Conservation (phyloP, 2,113 vertebrate genomes). For the Rhinoptilus africanus region DNA sequence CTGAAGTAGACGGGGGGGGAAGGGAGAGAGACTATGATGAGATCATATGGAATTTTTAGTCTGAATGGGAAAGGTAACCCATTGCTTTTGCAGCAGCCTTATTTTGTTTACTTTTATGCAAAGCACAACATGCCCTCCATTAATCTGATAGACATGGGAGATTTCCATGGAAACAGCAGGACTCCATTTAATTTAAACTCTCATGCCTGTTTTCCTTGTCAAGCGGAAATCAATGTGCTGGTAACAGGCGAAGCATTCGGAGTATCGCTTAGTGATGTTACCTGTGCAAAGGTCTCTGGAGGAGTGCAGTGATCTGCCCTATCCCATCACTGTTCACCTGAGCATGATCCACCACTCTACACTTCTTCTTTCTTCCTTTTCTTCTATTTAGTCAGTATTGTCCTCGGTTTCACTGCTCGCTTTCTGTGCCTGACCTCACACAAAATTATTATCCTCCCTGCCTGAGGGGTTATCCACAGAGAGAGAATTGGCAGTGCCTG, state of each 20-base stretch:
- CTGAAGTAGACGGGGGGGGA: not conserved
- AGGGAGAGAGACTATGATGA: not conserved
- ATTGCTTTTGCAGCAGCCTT: not conserved
- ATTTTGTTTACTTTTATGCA: slow-evolving; percentile 32
- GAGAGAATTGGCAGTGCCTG: not conserved
- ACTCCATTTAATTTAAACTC: slow-evolving; percentile 33
- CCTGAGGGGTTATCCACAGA: not conserved
- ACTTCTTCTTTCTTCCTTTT: not conserved
- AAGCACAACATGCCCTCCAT: not conserved
- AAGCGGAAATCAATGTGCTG: slow-evolving; percentile 9
- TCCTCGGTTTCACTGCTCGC: not conserved
- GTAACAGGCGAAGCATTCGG: not conserved
- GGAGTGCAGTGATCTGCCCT: not conserved
- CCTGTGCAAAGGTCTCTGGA: not conserved
- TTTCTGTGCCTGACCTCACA: not conserved
- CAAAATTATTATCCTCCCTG: not conserved
- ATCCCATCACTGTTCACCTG: not conserved
- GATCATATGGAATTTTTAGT: not conserved
- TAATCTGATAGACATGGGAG: not conserved
- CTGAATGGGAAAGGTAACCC: not conserved
- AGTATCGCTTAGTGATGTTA: not conserved
- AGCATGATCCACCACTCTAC: not conserved
- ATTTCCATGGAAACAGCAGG: slow-evolving; percentile 58
- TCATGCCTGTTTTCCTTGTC: slow-evolving; percentile 29
- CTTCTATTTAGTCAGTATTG: not conserved